Conservation (phyloP, 2,888 invertebrate species). For the Erebia aethiops region DNA sequence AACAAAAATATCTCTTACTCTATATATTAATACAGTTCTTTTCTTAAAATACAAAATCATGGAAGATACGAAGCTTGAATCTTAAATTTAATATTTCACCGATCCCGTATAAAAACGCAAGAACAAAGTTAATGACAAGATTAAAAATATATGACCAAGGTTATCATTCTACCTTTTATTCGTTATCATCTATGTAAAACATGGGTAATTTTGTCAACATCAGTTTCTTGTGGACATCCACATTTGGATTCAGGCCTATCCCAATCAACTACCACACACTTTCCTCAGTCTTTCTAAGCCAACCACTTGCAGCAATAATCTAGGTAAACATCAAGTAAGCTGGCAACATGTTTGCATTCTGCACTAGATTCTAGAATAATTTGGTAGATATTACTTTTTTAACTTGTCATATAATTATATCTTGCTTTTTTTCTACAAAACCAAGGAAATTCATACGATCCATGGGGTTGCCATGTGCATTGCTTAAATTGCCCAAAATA, state of each 20-base stretch:
- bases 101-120: neutral
- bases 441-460: slow-evolving; percentile 8
- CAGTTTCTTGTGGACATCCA: too few relatives aligned
- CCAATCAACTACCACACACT: too few relatives aligned
- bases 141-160: neutral
- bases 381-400: neutral
- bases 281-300: too few relatives aligned
- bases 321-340: neutral
- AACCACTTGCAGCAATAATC: too few relatives aligned
- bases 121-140: neutral
- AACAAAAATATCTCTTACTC: slow-evolving; percentile 41
- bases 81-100: slow-evolving; percentile 16
- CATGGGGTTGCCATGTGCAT: slow-evolving; percentile 1
- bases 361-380: too few relatives aligned
- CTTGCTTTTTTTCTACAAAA: slow-evolving; percentile 5
- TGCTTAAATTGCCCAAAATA: slow-evolving; percentile 1
- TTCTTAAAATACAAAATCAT: slow-evolving; percentile 41
- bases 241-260: too few relatives aligned
- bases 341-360: neutral
- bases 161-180: too few relatives aligned
- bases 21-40: slow-evolving; percentile 41
- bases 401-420: neutral
- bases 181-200: too few relatives aligned
- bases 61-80: slow-evolving; percentile 43
- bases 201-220: too few relatives aligned